Conservation (phyloP, 1,140 invertebrate species). For the Drosophila kepulauana region DNA sequence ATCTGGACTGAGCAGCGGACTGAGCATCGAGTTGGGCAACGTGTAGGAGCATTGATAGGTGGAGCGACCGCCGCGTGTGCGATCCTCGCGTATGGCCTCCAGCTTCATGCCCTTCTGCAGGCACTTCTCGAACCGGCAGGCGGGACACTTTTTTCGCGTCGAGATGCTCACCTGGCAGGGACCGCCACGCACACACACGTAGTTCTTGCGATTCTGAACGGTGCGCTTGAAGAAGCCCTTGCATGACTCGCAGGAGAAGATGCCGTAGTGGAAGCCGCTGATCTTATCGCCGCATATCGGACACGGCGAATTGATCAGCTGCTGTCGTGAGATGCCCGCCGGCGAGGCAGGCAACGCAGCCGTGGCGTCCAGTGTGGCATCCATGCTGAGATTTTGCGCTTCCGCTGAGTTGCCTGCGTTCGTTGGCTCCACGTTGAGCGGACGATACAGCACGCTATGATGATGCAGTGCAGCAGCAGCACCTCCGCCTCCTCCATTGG, state of each 20-base stretch:
- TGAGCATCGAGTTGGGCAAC: constrained; percentile 89
- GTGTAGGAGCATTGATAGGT: constrained; percentile 98
- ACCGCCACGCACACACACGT: constrained; percentile 96
- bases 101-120: constrained; percentile 98
- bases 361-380: constrained; percentile 41
- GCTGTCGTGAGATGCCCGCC: constrained; percentile 93
- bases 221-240: constrained; percentile 99
- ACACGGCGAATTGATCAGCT: constrained; percentile 93
- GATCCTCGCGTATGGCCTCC: constrained; percentile 97
- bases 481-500: constrained; percentile 86
- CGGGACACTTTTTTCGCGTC: constrained; percentile 98
- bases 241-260: constrained; percentile 98
- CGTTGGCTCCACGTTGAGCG: constrained; percentile 70
- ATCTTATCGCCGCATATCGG: constrained; percentile 98
- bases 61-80: constrained; percentile 96
- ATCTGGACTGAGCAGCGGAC: constrained; percentile 76
- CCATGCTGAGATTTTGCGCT: constrained; percentile 78
- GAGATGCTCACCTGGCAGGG: constrained; percentile 96
- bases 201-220: constrained; percentile 98
- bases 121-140: constrained; percentile 98
- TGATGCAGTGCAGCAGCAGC: constrained; percentile 86
- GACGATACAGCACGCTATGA: constrained; percentile 85
- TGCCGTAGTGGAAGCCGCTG: constrained; percentile 97
- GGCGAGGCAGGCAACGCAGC: constrained; percentile 78
- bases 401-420: constrained; percentile 32